These are phyloP conservation scores for Agelaius tricolor DNA, from an alignment of 2,113 vertebrate species.

Conservation along the genomic window DNA sequence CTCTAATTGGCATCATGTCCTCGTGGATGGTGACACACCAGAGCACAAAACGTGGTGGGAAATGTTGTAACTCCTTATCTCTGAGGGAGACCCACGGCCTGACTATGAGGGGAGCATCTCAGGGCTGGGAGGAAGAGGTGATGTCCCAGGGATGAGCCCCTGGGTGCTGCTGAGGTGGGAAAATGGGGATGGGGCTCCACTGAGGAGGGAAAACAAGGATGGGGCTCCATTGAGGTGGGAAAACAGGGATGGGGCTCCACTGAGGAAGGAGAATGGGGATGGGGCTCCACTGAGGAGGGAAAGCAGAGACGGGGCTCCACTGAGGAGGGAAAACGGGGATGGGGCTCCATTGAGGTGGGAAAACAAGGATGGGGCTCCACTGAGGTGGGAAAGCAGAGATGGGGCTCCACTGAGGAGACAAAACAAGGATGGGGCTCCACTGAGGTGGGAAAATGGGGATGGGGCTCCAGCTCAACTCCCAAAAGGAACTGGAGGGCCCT, in stretches of 20 bases:
- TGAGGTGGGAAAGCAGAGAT: too few species aligned
- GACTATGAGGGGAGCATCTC: neutral
- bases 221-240: too few species aligned
- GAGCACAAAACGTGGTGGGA: neutral
- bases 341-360: too few species aligned
- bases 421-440: neutral
- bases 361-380: too few species aligned
- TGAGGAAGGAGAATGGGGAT: too few species aligned
- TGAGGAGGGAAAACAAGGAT: too few species aligned
- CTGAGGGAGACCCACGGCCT: accelerated
- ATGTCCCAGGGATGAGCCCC: accelerated
- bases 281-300: too few species aligned
- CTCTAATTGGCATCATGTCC: neutral
- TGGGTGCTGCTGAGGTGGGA: neutral
- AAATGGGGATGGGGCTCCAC: neutral
- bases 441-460: neutral
- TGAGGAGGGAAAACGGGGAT: too few species aligned
- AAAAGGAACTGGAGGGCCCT: neutral
- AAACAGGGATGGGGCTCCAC: too few species aligned
- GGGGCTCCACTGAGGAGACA: too few species aligned
- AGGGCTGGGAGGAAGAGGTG: accelerated
- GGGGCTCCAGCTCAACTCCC: neutral
- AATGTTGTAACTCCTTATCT: neutral
- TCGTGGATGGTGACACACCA: neutral
- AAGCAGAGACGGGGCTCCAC: too few species aligned